These are phyloP conservation scores for Corapipo altera DNA, from an alignment of 2,113 vertebrate genomes.

Conservation along the genomic window DNA sequence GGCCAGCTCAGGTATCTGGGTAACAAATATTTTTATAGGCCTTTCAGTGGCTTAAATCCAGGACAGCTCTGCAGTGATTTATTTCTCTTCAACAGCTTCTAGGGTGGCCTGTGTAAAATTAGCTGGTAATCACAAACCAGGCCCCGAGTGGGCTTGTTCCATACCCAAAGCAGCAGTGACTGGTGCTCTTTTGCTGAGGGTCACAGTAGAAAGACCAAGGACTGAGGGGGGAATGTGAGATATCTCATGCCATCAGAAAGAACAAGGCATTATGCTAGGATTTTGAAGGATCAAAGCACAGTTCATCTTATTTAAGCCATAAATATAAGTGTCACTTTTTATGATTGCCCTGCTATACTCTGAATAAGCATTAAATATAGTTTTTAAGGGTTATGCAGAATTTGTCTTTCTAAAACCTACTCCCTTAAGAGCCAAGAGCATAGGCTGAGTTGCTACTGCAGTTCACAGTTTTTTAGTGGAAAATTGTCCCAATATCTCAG, in stretches of 20 bases:
- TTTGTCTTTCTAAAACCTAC: background rate
- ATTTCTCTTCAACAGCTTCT: conserved; percentile 26
- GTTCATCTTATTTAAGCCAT: background rate
- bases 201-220: background rate
- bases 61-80: conserved; percentile 7
- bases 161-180: background rate
- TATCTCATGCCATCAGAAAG: background rate
- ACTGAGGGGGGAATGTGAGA: background rate
- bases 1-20: conserved; percentile 8
- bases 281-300: background rate
- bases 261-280: background rate
- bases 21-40: conserved; percentile 38
- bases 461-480: background rate
- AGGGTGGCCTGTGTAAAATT: conserved; percentile 11
- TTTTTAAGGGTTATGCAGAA: background rate
- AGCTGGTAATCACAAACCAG: conserved; percentile 10
- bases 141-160: background rate
- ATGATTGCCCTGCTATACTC: background rate
- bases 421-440: background rate
- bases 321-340: background rate
- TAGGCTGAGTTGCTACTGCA: background rate
- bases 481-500: background rate
- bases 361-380: background rate
- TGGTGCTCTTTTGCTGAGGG: background rate
- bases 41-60: conserved; percentile 19